Percentiles rank a stretch among this genome's conserved stretches.
Conservation (phyloP, 2,888 invertebrate species). For the Diaperis boleti region DNA sequence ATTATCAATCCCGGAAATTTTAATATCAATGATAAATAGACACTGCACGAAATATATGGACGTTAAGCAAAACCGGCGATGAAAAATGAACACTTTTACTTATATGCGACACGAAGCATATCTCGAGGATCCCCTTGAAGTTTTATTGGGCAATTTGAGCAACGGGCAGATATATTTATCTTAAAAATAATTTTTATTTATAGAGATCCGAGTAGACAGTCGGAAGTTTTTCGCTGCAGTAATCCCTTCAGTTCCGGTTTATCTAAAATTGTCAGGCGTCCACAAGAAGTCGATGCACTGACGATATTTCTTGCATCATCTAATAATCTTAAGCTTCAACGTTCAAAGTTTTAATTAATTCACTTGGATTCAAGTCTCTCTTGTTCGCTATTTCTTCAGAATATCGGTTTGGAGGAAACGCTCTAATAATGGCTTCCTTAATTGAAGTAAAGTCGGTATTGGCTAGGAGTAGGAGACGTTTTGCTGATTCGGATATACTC, state of each 20-base stretch:
- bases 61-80: constrained; percentile 13
- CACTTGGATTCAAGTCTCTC: constrained; percentile 32
- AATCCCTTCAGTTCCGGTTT: background rate
- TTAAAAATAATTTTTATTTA: constrained; percentile 14
- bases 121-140: background rate
- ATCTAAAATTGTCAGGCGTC: constrained; percentile 8
- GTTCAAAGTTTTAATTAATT: constrained; percentile 39
- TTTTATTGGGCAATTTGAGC: constrained; percentile 25
- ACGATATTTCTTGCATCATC: constrained; percentile 11
- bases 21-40: constrained; percentile 33
- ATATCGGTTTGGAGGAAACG: constrained; percentile 28
- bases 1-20: constrained; percentile 22
- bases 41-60: constrained; percentile 17
- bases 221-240: constrained; percentile 5
- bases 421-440: constrained; percentile 38
- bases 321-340: constrained; percentile 20
- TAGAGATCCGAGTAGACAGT: constrained; percentile 7
- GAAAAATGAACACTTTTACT: constrained; percentile 32
- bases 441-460: constrained; percentile 36
- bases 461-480: constrained; percentile 30
- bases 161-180: constrained; percentile 8
- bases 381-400: constrained; percentile 26
- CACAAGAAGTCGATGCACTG: constrained; percentile 8
- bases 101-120: constrained; percentile 6
- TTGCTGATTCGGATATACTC: constrained; percentile 14